A percentile compares a stretch with the other conserved stretches of the same genome.
Conservation (phyloP, 2,888 invertebrate genomes). For the Lomographa bimaculata region DNA sequence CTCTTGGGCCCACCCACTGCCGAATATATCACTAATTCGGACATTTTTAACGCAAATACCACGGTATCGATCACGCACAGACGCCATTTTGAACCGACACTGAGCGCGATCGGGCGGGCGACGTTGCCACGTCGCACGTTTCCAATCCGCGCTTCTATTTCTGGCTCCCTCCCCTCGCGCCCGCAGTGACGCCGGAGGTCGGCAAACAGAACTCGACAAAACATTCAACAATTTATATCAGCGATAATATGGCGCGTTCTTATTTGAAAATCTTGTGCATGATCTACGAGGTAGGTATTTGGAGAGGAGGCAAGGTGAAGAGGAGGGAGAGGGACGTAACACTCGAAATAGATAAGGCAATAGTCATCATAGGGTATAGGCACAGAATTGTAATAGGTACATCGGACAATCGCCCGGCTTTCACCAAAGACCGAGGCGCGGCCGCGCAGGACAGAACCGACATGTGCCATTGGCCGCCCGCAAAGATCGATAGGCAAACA, state of each 20-base stretch:
- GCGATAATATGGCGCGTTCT: conserved; percentile 52
- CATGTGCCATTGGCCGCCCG: conserved; percentile 86
- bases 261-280: conserved; percentile 57
- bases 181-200: conserved; percentile 61
- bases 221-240: conserved; percentile 64
- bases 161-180: conserved; percentile 64
- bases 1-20: conserved; percentile 77
- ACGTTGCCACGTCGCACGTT: conserved; percentile 79
- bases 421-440: conserved; percentile 70
- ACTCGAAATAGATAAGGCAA: conserved; percentile 65
- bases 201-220: conserved; percentile 70
- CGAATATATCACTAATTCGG: conserved; percentile 75
- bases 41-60: conserved; percentile 76
- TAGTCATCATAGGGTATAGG: conserved; percentile 48
- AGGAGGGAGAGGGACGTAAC: conserved; percentile 44
- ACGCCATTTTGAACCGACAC: conserved; percentile 83
- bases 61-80: conserved; percentile 83
- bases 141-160: conserved; percentile 78
- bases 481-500: conserved; percentile 86
- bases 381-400: conserved; percentile 46
- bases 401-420: conserved; percentile 69
- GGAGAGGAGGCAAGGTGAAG: conserved; percentile 34
- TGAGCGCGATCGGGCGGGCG: conserved; percentile 67
- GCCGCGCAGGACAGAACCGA: conserved; percentile 80
- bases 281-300: conserved; percentile 54